Percentiles rank a stretch among this genome's conserved stretches.
Conservation (phyloP, 2,797 vertebrate genomes). For the Enteromius anoplus region DNA sequence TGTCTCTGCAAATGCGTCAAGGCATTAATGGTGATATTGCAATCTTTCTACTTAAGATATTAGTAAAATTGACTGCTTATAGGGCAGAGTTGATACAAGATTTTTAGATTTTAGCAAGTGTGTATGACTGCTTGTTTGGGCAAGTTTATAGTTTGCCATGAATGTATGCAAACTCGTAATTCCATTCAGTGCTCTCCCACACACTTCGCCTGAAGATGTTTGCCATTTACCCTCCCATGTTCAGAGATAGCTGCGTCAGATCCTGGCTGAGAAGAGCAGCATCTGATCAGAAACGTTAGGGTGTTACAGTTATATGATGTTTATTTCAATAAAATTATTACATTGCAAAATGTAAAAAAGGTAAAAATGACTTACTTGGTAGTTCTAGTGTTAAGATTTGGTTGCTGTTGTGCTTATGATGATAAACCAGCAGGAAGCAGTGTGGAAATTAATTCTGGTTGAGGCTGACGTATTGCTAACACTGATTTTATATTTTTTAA, state of each 20-base stretch:
- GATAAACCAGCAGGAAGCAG: background rate
- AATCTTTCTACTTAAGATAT: background rate
- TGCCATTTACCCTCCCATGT: background rate
- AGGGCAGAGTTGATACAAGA: background rate
- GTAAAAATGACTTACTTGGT: background rate
- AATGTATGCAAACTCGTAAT: background rate
- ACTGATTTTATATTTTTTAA: background rate
- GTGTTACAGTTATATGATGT: background rate
- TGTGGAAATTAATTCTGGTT: background rate
- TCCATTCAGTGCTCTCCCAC: conserved; percentile 22
- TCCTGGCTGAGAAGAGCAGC: background rate
- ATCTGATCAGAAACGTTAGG: background rate
- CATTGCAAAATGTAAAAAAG: background rate
- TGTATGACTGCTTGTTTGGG: conserved; percentile 10
- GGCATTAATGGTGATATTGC: background rate
- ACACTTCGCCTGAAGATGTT: background rate
- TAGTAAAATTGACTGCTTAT: background rate
- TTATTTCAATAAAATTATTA: background rate
- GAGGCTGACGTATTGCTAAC: background rate
- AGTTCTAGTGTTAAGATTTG: background rate
- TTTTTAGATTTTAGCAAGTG: background rate
- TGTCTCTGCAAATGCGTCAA: background rate
- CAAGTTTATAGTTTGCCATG: conserved; percentile 13
- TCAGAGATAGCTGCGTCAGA: background rate
- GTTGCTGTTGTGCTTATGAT: background rate